Evolutionary conservation across 92 coral and sea anemone species (phyloP), one percentile per base, ranked within the genome.

Genomic region (Porites divaricata): DNA sequence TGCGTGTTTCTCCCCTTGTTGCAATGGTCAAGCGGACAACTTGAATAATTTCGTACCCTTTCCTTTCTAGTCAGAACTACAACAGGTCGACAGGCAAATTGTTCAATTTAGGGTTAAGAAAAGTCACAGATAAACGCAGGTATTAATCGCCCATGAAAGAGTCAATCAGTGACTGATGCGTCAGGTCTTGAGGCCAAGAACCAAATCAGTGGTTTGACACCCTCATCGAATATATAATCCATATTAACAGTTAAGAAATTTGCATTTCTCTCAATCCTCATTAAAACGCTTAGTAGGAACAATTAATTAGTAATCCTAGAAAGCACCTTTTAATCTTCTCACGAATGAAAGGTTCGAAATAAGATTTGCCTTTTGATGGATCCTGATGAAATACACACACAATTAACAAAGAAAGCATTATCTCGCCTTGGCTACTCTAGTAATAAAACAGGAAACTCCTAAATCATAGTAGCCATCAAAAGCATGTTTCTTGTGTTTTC

Each of bases 241-340:
- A 54, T 24, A 74, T 21, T 22, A 76, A 61, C 69, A 59, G 69
- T 41, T 41, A 76, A 69, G 56, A 20, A 48, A 63, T 77, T 77
- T 77, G 81, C 70, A 77, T 77, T 77, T 12, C 81, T 19, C 48
- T 77, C 67, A 77, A 45, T 63, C 81, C 58, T 63, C 71, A 20
- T 63, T 49, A 63, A 64, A 48, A 62, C 48, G 22, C 70, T 13
- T 68, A 20, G 59, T 45, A 56, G 41, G 58, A 12, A n/a, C n/a
- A 21, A 77, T 62, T 48, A 77, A 77, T 77, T 77, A 77, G 81
- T 63, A 17, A 77, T 77, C 70, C 21, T 20, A 20, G 16, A 12
- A 77, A 63, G 53, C 16, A 67, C 70, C 51, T 22, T 19, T 62
- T 14, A 45, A 77, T 63, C 23, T 19, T n/a, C 50, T 35, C 0